A percentile compares a stretch with the other conserved stretches of the same genome.
phyloP scores from a whole-genome alignment of 30 jellyfish, hydroid and myxozoan species.

The Pelagia noctiluca region DNA sequence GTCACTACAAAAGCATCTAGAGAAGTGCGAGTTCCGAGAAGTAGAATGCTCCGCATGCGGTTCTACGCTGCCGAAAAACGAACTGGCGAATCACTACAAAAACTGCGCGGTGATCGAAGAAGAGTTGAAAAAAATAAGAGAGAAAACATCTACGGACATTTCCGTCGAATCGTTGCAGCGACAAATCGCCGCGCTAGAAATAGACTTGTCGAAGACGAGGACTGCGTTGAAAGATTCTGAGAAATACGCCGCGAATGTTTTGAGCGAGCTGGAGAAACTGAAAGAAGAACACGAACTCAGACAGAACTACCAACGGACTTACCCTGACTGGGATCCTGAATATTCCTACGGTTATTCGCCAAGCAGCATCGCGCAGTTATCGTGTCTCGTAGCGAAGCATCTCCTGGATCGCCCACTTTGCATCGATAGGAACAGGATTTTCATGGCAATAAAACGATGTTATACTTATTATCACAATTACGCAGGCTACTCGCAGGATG shows the following conservation, averaged over 20 bases:
- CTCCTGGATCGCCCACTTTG: slow-evolving; percentile 86
- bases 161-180: slow-evolving; percentile 77
- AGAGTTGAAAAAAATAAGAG: slow-evolving; percentile 54
- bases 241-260: slow-evolving; percentile 67
- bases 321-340: slow-evolving; percentile 93
- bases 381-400: slow-evolving; percentile 79
- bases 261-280: slow-evolving; percentile 73
- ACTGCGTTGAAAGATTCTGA: slow-evolving; percentile 73
- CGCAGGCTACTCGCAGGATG: slow-evolving; percentile 98
- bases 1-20: slow-evolving; percentile 61
- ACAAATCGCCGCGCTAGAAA: slow-evolving; percentile 81
- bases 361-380: slow-evolving; percentile 89
- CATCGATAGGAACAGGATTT: slow-evolving; percentile 89
- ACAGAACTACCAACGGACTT: slow-evolving; percentile 56
- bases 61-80: slow-evolving; percentile 57
- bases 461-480: slow-evolving; percentile 87
- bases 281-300: slow-evolving; percentile 72
- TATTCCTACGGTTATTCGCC: slow-evolving; percentile 97
- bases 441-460: slow-evolving; percentile 96
- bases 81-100: slow-evolving; percentile 81
- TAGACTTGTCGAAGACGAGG: slow-evolving; percentile 78
- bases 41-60: slow-evolving; percentile 91
- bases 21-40: slow-evolving; percentile 84
- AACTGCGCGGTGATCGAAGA: slow-evolving; percentile 78
- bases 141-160: slow-evolving; percentile 38